Conservation (phyloP, 1,140 invertebrate genomes). For the Tetraneura akinire region DNA sequence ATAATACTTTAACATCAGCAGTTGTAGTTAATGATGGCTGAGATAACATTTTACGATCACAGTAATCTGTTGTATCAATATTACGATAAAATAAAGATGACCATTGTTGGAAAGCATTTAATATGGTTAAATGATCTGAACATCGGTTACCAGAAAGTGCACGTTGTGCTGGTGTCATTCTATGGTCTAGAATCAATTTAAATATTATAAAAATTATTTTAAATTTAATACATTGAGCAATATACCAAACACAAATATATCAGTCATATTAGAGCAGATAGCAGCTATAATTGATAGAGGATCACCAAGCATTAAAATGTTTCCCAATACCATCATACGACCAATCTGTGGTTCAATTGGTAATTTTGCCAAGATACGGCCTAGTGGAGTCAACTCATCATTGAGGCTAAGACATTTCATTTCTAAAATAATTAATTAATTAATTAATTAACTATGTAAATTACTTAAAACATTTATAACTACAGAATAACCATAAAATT, state of each 20-base stretch:
- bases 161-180: conserved; percentile 75
- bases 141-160: conserved; percentile 80
- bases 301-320: conserved; percentile 83
- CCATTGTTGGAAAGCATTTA: conserved; percentile 90
- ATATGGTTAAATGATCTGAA: conserved; percentile 93
- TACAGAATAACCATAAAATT: neutral
- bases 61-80: conserved; percentile 83
- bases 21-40: conserved; percentile 86
- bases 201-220: neutral
- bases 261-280: conserved; percentile 71
- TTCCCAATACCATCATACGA: conserved; percentile 92
- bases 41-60: conserved; percentile 87
- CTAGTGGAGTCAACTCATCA: conserved; percentile 86
- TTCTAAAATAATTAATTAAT: conserved; percentile 68
- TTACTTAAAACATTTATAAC: too few relatives aligned
- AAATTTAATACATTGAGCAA: neutral
- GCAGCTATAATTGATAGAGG: conserved; percentile 91
- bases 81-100: conserved; percentile 73
- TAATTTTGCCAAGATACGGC: conserved; percentile 86
- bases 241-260: conserved; percentile 51
- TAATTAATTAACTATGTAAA: too few relatives aligned
- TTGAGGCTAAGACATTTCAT: conserved; percentile 84
- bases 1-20: conserved; percentile 76
- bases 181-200: conserved; percentile 61
- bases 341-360: conserved; percentile 90